phyloP scores from a whole-genome alignment of 2,797 vertebrate genomes.

The Enteromius mattozi region DNA sequence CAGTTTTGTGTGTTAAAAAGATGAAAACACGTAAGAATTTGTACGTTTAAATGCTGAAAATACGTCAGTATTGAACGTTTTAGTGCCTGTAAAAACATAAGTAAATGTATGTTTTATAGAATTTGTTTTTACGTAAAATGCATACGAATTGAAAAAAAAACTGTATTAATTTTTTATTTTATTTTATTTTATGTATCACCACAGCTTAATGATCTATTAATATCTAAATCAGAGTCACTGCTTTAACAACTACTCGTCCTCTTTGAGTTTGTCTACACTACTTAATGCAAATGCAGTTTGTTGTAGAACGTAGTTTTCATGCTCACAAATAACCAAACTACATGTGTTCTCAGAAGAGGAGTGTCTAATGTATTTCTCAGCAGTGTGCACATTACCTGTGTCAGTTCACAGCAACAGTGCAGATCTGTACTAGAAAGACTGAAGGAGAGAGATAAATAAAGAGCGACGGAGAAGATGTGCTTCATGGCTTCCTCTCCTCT shows the following conservation, averaged over 20 bases:
- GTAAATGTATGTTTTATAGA: no score
- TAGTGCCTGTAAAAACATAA: no score
- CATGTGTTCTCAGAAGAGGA: neutral
- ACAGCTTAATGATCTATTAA: neutral
- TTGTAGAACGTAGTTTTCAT: neutral
- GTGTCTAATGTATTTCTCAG: neutral
- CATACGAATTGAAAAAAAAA: no score
- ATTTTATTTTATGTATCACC: neutral
- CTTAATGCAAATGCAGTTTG: neutral
- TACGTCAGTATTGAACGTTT: no score
- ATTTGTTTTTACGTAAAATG: no score
- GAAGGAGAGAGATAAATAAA: conserved; percentile 19
- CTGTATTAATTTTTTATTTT: no score
- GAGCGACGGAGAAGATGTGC: conserved; percentile 35
- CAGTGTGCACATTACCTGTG: neutral
- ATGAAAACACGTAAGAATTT: no score
- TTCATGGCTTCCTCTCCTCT: conserved; percentile 30
- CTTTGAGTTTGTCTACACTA: neutral
- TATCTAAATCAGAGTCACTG: neutral
- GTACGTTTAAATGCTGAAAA: no score
- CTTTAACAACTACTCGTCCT: neutral
- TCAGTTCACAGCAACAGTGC: neutral
- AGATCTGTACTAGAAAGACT: neutral
- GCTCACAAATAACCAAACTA: neutral
- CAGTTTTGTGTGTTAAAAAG: no score